Conservation (phyloP, 2,113 vertebrate genomes). For the Mormoops blainvillei region DNA sequence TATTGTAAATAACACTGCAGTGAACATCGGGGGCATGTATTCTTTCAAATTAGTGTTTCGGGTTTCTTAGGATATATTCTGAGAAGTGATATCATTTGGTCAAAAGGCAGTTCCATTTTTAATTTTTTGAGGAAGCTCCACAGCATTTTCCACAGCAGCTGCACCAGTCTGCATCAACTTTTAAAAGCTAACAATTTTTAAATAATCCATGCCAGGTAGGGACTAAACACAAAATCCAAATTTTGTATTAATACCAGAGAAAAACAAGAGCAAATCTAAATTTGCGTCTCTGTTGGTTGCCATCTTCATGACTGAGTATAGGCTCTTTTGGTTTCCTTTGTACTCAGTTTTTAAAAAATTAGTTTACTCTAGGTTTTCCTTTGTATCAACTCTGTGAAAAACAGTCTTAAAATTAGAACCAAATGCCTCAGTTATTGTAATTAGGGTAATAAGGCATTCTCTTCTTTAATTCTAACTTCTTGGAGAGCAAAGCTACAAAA, state of each 20-base stretch:
- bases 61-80: not conserved
- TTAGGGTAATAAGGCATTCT: not conserved
- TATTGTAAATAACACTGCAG: not conserved
- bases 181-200: not conserved
- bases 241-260: not conserved
- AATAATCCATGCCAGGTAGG: not conserved
- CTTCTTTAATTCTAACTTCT: not conserved
- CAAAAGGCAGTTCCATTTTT: not conserved
- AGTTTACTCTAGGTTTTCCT: not conserved
- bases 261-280: not conserved
- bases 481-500: slow-evolving; percentile 23
- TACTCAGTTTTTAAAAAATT: not conserved
- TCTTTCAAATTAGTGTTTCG: not conserved
- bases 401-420: slow-evolving; percentile 5
- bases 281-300: not conserved
- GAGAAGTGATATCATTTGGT: not conserved
- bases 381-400: not conserved
- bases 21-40: not conserved
- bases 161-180: not conserved
- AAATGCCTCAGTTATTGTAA: slow-evolving; percentile 26
- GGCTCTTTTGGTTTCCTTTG: not conserved
- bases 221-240: slow-evolving; percentile 34
- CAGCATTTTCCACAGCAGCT: not conserved
- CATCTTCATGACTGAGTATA: not conserved
- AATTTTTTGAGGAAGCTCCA: not conserved